Conservation (phyloP, 2,888 invertebrate species). For the Lasius platythorax region DNA sequence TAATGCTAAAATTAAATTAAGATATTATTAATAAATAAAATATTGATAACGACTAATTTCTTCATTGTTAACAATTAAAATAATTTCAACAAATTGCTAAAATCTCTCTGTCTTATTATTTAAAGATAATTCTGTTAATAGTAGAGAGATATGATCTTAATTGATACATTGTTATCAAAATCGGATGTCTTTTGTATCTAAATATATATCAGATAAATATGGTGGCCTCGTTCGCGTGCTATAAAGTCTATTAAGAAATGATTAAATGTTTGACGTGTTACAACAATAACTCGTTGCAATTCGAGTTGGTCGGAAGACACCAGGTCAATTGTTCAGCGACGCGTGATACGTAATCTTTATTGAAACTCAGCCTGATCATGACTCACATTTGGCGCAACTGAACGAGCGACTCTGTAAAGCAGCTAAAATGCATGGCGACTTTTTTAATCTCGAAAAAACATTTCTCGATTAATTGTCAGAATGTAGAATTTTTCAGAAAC, state of each 20-base stretch:
- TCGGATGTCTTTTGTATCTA: neutral
- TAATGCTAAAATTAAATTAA: neutral
- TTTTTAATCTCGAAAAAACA: neutral
- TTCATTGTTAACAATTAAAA: neutral
- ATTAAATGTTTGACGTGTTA: neutral
- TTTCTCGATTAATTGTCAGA: neutral
- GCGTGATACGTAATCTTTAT: slow-evolving; percentile 35
- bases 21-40: neutral
- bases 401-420: neutral
- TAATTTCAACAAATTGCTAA: neutral
- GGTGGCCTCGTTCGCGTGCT: neutral
- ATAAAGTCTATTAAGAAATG: neutral
- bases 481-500: neutral
- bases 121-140: neutral
- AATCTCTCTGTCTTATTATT: neutral
- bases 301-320: neutral
- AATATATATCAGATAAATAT: neutral
- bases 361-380: neutral
- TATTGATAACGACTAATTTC: neutral
- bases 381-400: neutral
- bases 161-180: neutral
- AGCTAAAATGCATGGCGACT: neutral
- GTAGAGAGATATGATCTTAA: neutral
- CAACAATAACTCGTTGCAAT: slow-evolving; percentile 13
- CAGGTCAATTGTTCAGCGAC: slow-evolving; percentile 30